phyloP scores from a whole-genome alignment of 1,140 invertebrate genomes.

The Formica selysi region DNA sequence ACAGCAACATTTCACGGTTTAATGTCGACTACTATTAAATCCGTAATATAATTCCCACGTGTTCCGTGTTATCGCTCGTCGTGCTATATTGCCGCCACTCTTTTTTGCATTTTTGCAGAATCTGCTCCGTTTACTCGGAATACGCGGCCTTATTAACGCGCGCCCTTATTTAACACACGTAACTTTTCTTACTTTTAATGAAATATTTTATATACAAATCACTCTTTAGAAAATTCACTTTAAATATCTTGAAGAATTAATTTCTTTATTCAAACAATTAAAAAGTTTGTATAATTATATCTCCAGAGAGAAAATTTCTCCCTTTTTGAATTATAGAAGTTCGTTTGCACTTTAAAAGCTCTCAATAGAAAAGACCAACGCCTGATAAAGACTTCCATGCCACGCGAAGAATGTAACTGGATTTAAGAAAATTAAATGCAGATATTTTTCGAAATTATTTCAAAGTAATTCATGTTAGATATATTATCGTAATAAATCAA shows the following conservation, averaged over 20 bases:
- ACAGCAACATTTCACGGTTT: slow-evolving; percentile 58
- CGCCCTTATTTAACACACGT: background rate
- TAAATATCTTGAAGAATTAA: background rate
- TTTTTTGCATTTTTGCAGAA: background rate
- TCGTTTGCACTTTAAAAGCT: background rate
- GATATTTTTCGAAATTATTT: background rate
- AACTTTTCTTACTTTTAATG: background rate
- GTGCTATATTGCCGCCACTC: slow-evolving; percentile 21
- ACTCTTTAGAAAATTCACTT: background rate
- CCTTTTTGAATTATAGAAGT: background rate
- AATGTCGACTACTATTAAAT: slow-evolving; percentile 49
- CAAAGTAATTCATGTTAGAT: background rate
- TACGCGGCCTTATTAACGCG: background rate
- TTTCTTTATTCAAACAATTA: background rate
- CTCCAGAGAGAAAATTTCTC: background rate
- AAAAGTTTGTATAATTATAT: background rate
- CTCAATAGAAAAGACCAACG: slow-evolving; percentile 26
- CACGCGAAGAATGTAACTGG: background rate
- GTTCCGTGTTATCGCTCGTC: slow-evolving; percentile 27
- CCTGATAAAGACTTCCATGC: background rate
- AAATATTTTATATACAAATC: background rate
- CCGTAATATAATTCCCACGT: slow-evolving; percentile 42
- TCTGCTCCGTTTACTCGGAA: slow-evolving; percentile 13
- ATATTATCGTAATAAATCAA: background rate
- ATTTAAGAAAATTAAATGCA: background rate